phyloP scores from a whole-genome alignment of 2,797 vertebrate genomes.

The Platalea minor region DNA sequence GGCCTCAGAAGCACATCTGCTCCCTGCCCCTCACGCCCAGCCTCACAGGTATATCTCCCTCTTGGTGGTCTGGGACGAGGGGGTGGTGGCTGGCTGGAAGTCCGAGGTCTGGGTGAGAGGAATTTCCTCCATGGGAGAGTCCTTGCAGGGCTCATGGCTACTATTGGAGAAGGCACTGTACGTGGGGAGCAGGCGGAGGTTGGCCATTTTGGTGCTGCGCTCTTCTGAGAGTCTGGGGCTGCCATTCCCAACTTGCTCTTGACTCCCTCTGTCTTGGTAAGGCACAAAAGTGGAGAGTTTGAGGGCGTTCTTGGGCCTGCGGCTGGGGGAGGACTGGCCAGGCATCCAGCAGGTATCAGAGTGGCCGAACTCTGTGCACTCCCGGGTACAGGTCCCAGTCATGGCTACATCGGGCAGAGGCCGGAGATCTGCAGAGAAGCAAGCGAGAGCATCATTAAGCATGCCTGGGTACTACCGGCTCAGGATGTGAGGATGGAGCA shows the following conservation, averaged over 20 bases:
- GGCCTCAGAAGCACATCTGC: constrained; percentile 28
- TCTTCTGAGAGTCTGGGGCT: constrained; percentile 94
- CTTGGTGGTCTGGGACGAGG: constrained; percentile 92
- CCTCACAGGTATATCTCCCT: constrained; percentile 99
- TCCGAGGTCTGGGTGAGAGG: constrained; percentile 95
- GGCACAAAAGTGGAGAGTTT: constrained; percentile 99
- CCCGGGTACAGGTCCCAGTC: constrained; percentile 96
- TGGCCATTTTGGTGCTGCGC: constrained; percentile 92
- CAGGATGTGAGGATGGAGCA: fast-evolving
- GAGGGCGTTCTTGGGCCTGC: constrained; percentile 89
- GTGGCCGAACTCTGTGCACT: constrained; percentile 97
- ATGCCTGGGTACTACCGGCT: fast-evolving
- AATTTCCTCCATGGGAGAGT: constrained; percentile 95
- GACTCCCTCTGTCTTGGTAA: constrained; percentile 97
- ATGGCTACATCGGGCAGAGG: constrained; percentile 96
- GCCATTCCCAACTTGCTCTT: constrained; percentile 90
- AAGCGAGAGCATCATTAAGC: not conserved
- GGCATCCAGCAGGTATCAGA: constrained; percentile 99
- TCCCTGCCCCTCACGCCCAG: constrained; percentile 60
- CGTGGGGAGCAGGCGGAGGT: constrained; percentile 95
- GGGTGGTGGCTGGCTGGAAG: constrained; percentile 88
- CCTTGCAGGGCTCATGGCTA: constrained; percentile 92
- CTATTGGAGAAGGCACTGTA: constrained; percentile 97
- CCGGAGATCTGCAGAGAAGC: constrained; percentile 84
- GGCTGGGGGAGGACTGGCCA: constrained; percentile 91